A percentile compares a stretch with the other conserved stretches of the same genome.
Evolutionary conservation across 2,888 invertebrate genomes (phyloP).

Genomic region (Leptopilina syphax): DNA sequence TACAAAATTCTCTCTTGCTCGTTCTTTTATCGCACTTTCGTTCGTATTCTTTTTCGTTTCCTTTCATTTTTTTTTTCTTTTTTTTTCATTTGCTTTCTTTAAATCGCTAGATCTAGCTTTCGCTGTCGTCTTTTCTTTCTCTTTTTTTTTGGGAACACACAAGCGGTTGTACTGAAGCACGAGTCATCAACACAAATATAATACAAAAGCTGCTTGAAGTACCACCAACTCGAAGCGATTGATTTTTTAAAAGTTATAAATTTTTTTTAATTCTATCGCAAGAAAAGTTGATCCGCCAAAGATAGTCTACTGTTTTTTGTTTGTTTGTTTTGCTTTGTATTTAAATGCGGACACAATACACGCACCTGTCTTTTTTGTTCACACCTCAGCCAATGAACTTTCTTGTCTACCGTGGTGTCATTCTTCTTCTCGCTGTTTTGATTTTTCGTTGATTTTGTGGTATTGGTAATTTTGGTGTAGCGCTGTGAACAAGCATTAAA

Average conservation of each 20-base stretch:
- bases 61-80: not conserved
- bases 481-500: constrained; percentile 43
- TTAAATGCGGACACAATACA: constrained; percentile 16
- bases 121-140: constrained; percentile 42
- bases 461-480: constrained; percentile 48
- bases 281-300: constrained; percentile 18
- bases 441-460: constrained; percentile 71
- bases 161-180: constrained; percentile 68
- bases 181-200: constrained; percentile 61
- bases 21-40: constrained; percentile 25
- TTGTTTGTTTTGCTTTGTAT: not conserved
- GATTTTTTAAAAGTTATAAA: constrained; percentile 54
- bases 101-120: constrained; percentile 12
- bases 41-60: constrained; percentile 29
- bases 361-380: constrained; percentile 19
- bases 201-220: constrained; percentile 68
- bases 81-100: constrained; percentile 1
- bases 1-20: constrained; percentile 61
- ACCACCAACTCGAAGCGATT: constrained; percentile 62
- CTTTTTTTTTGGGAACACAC: constrained; percentile 63
- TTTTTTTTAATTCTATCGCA: constrained; percentile 11
- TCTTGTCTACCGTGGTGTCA: constrained; percentile 64
- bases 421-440: constrained; percentile 77
- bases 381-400: not conserved
- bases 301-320: not conserved